Percentiles rank a stretch among this genome's conserved stretches.
Evolutionary conservation across 2,797 vertebrate species (phyloP).

Genomic region (Alcedo quadribrachys): DNA sequence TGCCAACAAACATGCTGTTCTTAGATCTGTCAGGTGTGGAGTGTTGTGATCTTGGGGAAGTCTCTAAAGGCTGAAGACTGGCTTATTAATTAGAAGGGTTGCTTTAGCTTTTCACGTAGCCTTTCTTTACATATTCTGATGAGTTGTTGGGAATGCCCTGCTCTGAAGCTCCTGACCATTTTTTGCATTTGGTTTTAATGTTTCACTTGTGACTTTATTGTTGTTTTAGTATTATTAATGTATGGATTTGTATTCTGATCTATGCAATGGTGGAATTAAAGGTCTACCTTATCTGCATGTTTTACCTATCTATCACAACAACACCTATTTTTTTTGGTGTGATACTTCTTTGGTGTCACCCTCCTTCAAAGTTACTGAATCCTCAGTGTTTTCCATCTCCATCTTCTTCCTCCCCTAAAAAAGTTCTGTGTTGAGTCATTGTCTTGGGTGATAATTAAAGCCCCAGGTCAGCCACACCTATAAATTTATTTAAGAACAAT

Average conservation of each 20-base stretch:
- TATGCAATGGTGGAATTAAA: background rate
- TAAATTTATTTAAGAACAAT: background rate
- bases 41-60: background rate
- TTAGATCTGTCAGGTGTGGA: background rate
- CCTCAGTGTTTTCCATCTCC: background rate
- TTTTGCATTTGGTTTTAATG: background rate
- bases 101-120: background rate
- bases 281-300: background rate
- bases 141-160: background rate
- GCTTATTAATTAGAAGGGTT: background rate
- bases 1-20: background rate
- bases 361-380: background rate
- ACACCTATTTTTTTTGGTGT: background rate
- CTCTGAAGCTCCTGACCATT: background rate
- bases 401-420: background rate
- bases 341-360: rapidly evolving
- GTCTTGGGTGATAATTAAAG: background rate
- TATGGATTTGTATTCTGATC: background rate
- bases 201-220: background rate
- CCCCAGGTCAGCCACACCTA: background rate
- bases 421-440: background rate
- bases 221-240: background rate
- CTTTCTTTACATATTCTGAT: background rate
- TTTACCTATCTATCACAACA: background rate
- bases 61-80: background rate